These are phyloP conservation scores for Plutomurus gul DNA, from an alignment of 1,140 invertebrate genomes.

Conservation along the genomic window DNA sequence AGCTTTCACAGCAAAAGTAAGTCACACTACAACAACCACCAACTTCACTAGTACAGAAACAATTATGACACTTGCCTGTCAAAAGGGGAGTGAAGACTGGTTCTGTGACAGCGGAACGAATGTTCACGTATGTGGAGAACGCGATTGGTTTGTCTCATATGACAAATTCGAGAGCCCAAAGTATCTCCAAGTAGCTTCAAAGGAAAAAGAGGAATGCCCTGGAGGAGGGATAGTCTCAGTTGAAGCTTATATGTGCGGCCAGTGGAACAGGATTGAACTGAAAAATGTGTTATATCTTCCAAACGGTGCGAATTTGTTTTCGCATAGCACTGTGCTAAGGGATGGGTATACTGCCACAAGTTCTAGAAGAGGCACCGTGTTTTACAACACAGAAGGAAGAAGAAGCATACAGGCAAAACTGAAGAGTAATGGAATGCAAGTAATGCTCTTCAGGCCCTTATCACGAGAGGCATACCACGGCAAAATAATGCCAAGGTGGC, in stretches of 20 bases:
- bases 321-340: background rate
- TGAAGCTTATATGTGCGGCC: background rate
- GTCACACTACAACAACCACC: background rate
- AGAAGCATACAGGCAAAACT: background rate
- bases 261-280: background rate
- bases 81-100: background rate
- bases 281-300: background rate
- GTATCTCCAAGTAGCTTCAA: background rate
- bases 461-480: background rate
- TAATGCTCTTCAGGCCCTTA: background rate
- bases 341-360: background rate
- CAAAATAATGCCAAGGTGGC: background rate
- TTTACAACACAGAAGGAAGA: background rate
- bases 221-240: background rate
- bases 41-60: background rate
- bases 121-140: background rate
- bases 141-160: background rate
- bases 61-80: background rate
- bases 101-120: background rate
- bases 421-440: background rate
- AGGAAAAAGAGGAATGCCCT: background rate
- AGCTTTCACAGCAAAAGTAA: background rate
- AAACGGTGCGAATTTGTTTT: background rate
- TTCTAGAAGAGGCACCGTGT: background rate
- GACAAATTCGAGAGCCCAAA: background rate